Conservation (phyloP, 2,797 vertebrate species). For the Malurus splendens region DNA sequence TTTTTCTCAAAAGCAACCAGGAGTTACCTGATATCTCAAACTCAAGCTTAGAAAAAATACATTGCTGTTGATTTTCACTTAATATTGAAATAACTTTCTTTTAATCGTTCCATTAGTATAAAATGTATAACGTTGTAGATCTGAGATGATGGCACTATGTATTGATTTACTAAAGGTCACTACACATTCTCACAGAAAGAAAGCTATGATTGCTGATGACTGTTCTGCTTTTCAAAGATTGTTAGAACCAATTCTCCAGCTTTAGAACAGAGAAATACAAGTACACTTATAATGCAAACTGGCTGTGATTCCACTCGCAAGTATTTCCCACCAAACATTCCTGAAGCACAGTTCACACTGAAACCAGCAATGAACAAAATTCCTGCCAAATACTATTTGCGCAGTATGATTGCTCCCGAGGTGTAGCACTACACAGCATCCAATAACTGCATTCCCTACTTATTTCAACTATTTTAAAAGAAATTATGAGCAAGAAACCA, state of each 20-base stretch:
- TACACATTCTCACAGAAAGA: neutral
- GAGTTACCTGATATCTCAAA: constrained; percentile 7
- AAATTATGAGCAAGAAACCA: neutral
- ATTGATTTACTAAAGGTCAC: neutral
- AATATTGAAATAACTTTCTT: neutral
- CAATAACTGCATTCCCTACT: neutral
- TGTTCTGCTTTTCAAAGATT: neutral
- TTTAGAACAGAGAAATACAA: neutral
- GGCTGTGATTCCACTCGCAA: neutral
- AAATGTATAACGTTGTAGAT: neutral
- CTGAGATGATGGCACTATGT: neutral
- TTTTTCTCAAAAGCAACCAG: constrained; percentile 1
- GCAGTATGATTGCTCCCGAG: neutral
- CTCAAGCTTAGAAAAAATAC: neutral
- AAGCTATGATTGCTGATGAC: neutral
- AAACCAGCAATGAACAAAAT: constrained; percentile 10
- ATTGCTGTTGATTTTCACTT: neutral
- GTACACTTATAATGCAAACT: neutral
- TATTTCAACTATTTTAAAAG: neutral
- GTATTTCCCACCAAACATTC: neutral
- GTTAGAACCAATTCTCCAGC: neutral
- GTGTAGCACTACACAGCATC: neutral
- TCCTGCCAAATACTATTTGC: neutral
- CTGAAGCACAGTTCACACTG: neutral
- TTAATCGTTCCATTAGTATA: neutral